Conservation (phyloP, 2,113 vertebrate species). For the Syngnathus typhle region DNA sequence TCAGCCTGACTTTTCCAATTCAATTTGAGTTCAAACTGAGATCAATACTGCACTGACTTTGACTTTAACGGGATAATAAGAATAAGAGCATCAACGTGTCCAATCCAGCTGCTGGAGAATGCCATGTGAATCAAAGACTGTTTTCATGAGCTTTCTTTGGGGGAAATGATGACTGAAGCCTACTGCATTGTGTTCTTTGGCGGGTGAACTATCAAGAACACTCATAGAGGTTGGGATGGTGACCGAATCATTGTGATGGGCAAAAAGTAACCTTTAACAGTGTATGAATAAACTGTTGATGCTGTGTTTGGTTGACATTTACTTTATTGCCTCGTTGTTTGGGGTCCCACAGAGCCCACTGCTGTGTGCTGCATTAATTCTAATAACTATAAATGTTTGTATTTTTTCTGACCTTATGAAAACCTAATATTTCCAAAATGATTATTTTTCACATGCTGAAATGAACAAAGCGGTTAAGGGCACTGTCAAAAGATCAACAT, state of each 20-base stretch:
- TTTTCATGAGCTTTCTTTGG: conserved; percentile 3
- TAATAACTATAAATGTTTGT: conserved; percentile 3
- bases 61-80: background rate
- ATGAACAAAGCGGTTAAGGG: background rate
- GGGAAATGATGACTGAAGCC: conserved; percentile 5
- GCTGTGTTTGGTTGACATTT: conserved; percentile 7
- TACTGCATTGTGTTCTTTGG: background rate
- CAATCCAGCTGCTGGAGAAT: background rate
- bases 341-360: conserved; percentile 4
- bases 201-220: background rate
- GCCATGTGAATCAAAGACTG: background rate
- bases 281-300: conserved; percentile 4
- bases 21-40: background rate
- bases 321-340: conserved; percentile 4
- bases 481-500: background rate
- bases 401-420: conserved; percentile 3
- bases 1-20: background rate
- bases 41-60: background rate
- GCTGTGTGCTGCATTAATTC: background rate
- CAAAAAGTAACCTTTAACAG: conserved; percentile 5
- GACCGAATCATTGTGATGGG: conserved; percentile 4
- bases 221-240: background rate
- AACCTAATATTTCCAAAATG: background rate
- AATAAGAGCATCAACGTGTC: background rate
- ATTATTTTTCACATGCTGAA: background rate